Evolutionary conservation across 2,797 vertebrate species (phyloP).

Genomic region (Cottoperca gobio): DNA sequence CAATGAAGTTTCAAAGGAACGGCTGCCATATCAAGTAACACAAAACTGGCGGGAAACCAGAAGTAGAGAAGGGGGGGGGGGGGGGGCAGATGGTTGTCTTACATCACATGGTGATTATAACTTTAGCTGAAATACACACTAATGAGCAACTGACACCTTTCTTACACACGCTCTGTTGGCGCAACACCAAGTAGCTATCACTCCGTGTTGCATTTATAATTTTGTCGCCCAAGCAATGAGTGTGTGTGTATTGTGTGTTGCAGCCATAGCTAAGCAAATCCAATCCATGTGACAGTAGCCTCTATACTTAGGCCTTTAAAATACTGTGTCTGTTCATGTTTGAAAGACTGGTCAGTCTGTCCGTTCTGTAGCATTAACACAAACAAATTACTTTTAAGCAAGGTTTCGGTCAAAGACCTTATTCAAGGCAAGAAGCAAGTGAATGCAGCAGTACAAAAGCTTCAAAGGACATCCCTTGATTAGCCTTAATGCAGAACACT

Average conservation of each 20-base stretch:
- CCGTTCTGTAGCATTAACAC: not conserved
- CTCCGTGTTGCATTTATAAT: constrained; percentile 8
- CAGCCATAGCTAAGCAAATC: constrained; percentile 22
- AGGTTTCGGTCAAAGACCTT: too few relatives aligned
- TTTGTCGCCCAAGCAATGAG: constrained; percentile 11
- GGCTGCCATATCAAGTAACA: too few relatives aligned
- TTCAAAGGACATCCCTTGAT: too few relatives aligned
- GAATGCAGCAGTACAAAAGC: too few relatives aligned
- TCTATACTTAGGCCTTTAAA: constrained; percentile 30
- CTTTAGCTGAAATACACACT: constrained; percentile 23
- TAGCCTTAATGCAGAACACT: too few relatives aligned
- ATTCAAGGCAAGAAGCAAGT: too few relatives aligned
- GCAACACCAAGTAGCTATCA: not conserved
- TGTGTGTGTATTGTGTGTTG: constrained; percentile 8
- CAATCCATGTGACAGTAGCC: constrained; percentile 50
- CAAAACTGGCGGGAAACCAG: constrained; percentile 11
- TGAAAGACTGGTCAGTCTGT: constrained; percentile 13
- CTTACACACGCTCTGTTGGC: not conserved
- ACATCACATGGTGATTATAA: not conserved
- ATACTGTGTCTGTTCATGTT: not conserved
- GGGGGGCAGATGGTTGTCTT: not conserved
- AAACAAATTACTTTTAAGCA: too few relatives aligned
- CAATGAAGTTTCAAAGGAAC: not conserved
- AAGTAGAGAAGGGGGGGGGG: not conserved
- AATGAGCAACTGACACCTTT: constrained; percentile 14